Percentiles rank a stretch among this genome's conserved stretches.
Evolutionary conservation across 2,888 invertebrate species (phyloP).

Genomic region (Eurytoma californica): DNA sequence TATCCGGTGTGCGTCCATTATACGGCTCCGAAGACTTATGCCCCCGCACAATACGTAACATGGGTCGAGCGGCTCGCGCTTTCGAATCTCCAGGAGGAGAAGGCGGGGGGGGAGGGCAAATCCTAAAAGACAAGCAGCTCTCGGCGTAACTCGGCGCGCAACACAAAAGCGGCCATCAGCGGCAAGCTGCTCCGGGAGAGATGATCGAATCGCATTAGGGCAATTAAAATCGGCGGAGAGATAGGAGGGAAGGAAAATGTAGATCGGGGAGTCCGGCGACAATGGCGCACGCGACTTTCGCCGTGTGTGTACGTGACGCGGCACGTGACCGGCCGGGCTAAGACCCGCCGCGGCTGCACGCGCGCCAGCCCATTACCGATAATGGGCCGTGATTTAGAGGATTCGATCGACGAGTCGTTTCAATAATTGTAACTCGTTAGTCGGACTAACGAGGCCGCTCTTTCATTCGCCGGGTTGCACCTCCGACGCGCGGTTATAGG

Average conservation of each 20-base stretch:
- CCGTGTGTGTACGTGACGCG: slow-evolving; percentile 12
- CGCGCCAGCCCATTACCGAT: slow-evolving; percentile 50
- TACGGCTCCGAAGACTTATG: too few species aligned
- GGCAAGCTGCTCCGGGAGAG: neutral
- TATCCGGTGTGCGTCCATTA: too few species aligned
- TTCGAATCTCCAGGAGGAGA: too few species aligned
- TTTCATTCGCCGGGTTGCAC: slow-evolving; percentile 37
- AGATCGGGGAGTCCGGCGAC: slow-evolving; percentile 5
- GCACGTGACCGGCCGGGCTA: slow-evolving; percentile 32
- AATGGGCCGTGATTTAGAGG: slow-evolving; percentile 52
- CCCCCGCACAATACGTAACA: too few species aligned
- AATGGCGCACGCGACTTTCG: slow-evolving; percentile 55
- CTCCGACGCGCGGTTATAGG: neutral
- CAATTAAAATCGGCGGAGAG: neutral
- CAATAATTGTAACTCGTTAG: slow-evolving; percentile 55
- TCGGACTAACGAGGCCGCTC: slow-evolving; percentile 49
- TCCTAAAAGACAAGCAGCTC: too few species aligned
- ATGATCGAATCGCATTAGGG: slow-evolving; percentile 15
- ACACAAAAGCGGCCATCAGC: neutral
- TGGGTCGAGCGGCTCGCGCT: too few species aligned
- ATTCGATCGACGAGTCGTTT: slow-evolving; percentile 49
- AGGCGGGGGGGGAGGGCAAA: too few species aligned
- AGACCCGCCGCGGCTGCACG: slow-evolving; percentile 4
- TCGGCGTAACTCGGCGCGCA: neutral
- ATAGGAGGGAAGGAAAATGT: neutral